Evolutionary conservation across 2,113 vertebrate species (phyloP).

Genomic region (Philantomba maxwellii): DNA sequence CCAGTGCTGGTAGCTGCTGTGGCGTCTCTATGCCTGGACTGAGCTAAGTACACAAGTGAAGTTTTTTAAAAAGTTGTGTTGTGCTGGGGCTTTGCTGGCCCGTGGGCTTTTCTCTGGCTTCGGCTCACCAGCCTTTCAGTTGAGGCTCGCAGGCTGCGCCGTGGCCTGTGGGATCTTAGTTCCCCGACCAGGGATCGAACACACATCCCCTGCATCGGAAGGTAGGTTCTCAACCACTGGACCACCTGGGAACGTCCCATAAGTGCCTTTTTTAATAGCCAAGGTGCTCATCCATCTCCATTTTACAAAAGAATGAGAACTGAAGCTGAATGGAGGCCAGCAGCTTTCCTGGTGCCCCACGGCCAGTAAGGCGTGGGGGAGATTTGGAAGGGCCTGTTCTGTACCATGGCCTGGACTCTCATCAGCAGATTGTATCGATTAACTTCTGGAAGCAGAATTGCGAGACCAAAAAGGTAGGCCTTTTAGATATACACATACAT

Average conservation of each 20-base stretch:
- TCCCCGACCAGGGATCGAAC: background rate
- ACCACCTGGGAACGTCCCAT: background rate
- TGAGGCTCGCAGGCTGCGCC: background rate
- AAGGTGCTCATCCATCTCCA: background rate
- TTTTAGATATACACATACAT: rapidly evolving
- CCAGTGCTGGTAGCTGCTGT: no score
- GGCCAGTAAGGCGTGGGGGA: no score
- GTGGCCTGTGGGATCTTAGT: background rate
- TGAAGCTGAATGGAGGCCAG: background rate
- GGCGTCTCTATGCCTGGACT: background rate
- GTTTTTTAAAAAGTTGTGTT: background rate
- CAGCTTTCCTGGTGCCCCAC: background rate
- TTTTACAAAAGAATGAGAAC: no score
- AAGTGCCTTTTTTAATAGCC: background rate
- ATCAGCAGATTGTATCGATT: background rate
- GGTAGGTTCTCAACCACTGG: background rate
- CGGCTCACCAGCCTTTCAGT: background rate
- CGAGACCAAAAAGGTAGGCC: background rate
- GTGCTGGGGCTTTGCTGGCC: background rate
- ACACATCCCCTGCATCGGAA: background rate
- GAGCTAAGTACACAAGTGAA: background rate
- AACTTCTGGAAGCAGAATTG: background rate
- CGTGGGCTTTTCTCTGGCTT: background rate
- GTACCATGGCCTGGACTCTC: background rate
- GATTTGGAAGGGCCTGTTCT: background rate